Evolutionary conservation across 2,888 invertebrate genomes (phyloP).

Genomic region (Drosophila falleni): DNA sequence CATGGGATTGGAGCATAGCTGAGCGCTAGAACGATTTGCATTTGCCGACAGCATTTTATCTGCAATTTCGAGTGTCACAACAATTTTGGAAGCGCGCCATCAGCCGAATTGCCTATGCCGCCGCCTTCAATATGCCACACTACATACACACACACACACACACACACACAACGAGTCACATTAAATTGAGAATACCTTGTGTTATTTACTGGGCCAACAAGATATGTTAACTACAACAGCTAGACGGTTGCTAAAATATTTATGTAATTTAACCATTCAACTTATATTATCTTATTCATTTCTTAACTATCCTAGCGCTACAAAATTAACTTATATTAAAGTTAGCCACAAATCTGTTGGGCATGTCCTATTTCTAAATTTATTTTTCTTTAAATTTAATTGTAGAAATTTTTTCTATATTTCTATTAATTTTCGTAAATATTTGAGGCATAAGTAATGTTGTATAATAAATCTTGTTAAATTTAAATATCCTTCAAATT

Average conservation of each 20-base stretch:
- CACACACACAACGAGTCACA: neutral
- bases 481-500: too few species aligned
- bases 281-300: too few species aligned
- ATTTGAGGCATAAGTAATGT: too few species aligned
- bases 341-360: too few species aligned
- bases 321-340: too few species aligned
- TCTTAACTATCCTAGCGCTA: too few species aligned
- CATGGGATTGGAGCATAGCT: slow-evolving; percentile 4
- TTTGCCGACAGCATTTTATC: slow-evolving; percentile 59
- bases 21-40: slow-evolving; percentile 66
- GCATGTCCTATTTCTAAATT: too few species aligned
- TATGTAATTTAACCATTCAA: neutral
- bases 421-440: too few species aligned
- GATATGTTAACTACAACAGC: neutral
- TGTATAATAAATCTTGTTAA: too few species aligned
- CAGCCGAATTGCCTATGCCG: slow-evolving; percentile 30
- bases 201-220: neutral
- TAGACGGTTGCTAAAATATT: neutral
- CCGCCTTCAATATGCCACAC: neutral
- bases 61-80: slow-evolving; percentile 57
- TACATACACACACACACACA: neutral
- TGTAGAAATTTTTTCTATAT: too few species aligned
- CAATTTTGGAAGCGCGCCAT: slow-evolving; percentile 55
- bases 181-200: slow-evolving; percentile 7
- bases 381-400: too few species aligned